Base-by-base conservation (phyloP, 2,888 invertebrate genomes). In the Trissoscelio sp. region DNA sequence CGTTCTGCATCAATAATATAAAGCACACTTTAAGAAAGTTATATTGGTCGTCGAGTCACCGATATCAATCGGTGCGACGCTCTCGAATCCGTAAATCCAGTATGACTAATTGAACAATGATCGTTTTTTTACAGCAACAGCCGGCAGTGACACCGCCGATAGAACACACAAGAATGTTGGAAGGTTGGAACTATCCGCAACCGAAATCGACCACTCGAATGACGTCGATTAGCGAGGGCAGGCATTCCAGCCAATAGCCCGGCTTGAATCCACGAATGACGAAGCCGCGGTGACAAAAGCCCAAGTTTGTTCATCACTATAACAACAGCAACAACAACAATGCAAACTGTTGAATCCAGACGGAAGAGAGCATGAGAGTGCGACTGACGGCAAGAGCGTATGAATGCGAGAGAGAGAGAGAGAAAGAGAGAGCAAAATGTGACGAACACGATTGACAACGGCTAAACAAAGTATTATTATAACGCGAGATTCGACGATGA, bases 81-180 rank as follows among this genome's bases (percentile, higher is more conserved):
- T 24, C 3, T 24, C 24, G 24, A 24, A 24, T 24, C 24, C 24
- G 24, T 24, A 24, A 24, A 24, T 24, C 3, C 24, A 5, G 24
- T 24, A 24, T 60, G 14, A 44, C 14, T 64, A 37, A 64, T 22
- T 44, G 12, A 37, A n/a, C 0, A 37, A 14, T 62, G 20, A 14
- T 55, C 9, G 53, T 31, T 12, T 37, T 9, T 77, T 81, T 55
- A 28, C 42, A 75, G 31, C 74, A 66, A 28, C 85, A 89, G 86
- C 84, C 79, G 67, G 67, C 83, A 79, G 79, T 73, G 77, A 83
- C 83, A 31, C 87, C 90, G 67, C 85, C 89, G 79, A 90, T 91
- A 85, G 91, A 91, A 81, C 90, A 89, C 44, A 91, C 89, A 62
- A 87, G 89, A 86, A 91, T 91, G 90, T 82, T 86, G 22, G 88